Evolutionary conservation across 2,797 vertebrate genomes (phyloP), one percentile per base, ranked within the genome.

Genomic region (Halcyon badia): DNA sequence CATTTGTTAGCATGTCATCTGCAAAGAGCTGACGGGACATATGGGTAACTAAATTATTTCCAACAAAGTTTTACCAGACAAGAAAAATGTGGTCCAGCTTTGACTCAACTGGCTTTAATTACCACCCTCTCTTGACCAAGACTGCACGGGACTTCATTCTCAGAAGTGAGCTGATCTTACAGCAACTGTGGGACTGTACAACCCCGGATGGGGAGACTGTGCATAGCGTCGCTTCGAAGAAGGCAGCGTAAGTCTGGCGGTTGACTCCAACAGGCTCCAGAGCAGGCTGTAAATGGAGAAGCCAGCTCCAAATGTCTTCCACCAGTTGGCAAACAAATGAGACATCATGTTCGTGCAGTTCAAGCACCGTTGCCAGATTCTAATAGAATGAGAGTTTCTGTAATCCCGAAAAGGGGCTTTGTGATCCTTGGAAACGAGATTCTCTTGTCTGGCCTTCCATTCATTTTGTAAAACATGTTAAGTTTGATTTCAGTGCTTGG

Each of bases 361-460:
- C 90, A 39, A 69, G 82, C 57, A 33, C 7, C 14, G 61, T n/a
- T 97, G 96, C 97, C 97, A 97, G 96, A 72, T 85, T 58, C 90
- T 96, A 96, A 96, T 90, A 89, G 83, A 90, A 85, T 18, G 68
- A 96, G 93, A 75, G 90, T 92, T 92, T 84, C 71, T 96, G 81
- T 92, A 96, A 92, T 95, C 89, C 92, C 2, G 0, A 93, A 89
- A 95, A 96, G 78, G 75, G 88, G 81, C 39, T 93, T 18, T 90
- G 88, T 94, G 93, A 96, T 89, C 93, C 75, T 85, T 97, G 90
- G 95, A 97, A 96, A 96, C 83, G 82, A 94, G 88, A 91, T 69
- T 87, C 94, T 83, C 94, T 87, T 93, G 93, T 94, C 95, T 94
- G 94, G 96, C 93, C 94, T 96, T 97, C 96, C 94, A 95, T 75